Percentiles rank a stretch among this genome's conserved stretches.
These are phyloP conservation scores for Argyresthia albistria DNA, from an alignment of 2,888 invertebrate species.

Conservation along the genomic window DNA sequence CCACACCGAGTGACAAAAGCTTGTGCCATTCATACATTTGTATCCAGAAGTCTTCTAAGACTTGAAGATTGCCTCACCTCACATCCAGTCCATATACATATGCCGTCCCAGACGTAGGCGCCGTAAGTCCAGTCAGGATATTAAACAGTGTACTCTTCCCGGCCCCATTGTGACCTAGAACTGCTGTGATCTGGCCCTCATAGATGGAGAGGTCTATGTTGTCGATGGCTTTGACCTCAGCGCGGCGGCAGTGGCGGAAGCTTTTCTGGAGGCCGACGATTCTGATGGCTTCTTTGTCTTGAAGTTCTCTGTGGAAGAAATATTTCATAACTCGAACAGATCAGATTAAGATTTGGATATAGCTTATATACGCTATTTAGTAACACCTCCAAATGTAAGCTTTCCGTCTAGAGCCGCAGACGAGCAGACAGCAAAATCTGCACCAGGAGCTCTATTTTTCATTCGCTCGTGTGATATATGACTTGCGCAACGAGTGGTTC, in stretches of 20 bases:
- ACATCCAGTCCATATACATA: conserved; percentile 84
- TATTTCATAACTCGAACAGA: too few species aligned
- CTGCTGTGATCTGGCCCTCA: conserved; percentile 88
- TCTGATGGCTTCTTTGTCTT: conserved; percentile 81
- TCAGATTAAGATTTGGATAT: too few species aligned
- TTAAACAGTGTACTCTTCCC: conserved; percentile 91
- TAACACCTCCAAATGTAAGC: too few species aligned
- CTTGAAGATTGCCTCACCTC: conserved; percentile 30
- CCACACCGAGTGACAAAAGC: too few species aligned
- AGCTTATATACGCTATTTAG: too few species aligned
- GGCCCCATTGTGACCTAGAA: conserved; percentile 89
- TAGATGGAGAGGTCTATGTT: conserved; percentile 87
- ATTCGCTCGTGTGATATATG: too few species aligned
- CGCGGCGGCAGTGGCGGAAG: conserved; percentile 78
- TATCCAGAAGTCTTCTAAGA: not conserved
- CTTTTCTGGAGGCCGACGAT: conserved; percentile 82
- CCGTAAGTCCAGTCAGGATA: conserved; percentile 85
- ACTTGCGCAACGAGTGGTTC: too few species aligned
- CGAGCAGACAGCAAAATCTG: too few species aligned
- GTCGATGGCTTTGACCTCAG: conserved; percentile 81
- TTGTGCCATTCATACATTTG: too few species aligned
- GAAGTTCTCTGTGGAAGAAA: conserved; percentile 66
- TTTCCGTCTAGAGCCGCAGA: too few species aligned
- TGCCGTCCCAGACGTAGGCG: conserved; percentile 81
- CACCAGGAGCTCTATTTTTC: too few species aligned